phyloP scores from a whole-genome alignment of 2,888 invertebrate species.

The Temnothorax rugatulus region DNA sequence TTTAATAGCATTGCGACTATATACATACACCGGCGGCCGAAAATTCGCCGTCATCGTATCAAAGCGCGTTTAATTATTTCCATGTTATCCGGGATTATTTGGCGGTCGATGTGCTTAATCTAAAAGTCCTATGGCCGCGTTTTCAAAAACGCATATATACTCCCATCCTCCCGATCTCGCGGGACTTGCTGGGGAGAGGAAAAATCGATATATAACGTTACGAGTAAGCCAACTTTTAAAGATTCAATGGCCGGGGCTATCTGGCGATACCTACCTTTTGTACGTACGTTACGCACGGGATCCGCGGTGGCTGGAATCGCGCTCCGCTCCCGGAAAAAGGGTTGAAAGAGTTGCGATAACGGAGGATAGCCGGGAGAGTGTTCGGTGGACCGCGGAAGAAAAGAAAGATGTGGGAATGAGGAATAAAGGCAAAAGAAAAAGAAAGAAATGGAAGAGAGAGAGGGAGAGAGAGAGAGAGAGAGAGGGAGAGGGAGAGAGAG shows the following conservation, averaged over 20 bases:
- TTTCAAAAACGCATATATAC: constrained; percentile 33
- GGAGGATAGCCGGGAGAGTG: constrained; percentile 68
- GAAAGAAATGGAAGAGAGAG: constrained; percentile 36
- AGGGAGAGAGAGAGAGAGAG: constrained; percentile 39
- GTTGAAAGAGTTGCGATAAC: constrained; percentile 75
- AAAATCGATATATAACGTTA: constrained; percentile 35
- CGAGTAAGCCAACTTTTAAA: constrained; percentile 67
- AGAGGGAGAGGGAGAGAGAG: constrained; percentile 51
- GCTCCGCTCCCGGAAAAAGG: constrained; percentile 67
- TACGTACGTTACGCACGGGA: constrained; percentile 48
- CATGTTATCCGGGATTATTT: constrained; percentile 55
- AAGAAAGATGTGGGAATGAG: constrained; percentile 63
- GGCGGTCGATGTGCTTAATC: constrained; percentile 47
- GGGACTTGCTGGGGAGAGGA: background rate
- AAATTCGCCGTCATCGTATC: constrained; percentile 53
- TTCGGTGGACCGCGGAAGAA: constrained; percentile 69
- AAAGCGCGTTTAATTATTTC: constrained; percentile 54
- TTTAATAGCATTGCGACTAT: constrained; percentile 35
- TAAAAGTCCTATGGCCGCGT: constrained; percentile 40
- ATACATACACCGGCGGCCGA: background rate
- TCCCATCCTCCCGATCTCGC: background rate
- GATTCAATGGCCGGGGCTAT: constrained; percentile 72
- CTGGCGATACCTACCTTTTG: constrained; percentile 69
- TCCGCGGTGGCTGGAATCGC: constrained; percentile 33
- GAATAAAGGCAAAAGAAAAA: constrained; percentile 44